Percentiles rank a stretch among this genome's conserved stretches.
Evolutionary conservation across 1,140 invertebrate genomes (phyloP).

Genomic region (Zaprionus davidi): DNA sequence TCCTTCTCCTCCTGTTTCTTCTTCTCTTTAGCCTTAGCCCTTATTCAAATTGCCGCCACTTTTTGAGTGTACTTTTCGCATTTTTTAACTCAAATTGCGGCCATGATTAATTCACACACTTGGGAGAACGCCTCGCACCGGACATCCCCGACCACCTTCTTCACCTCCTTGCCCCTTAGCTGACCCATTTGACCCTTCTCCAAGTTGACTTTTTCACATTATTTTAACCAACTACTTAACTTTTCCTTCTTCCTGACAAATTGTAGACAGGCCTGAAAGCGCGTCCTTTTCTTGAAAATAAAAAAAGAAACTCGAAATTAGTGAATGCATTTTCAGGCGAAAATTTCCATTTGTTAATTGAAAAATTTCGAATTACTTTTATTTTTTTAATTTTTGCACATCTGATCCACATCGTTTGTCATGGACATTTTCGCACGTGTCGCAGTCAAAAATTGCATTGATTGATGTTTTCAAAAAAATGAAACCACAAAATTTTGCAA

Average conservation of each 20-base stretch:
- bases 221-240: slow-evolving; percentile 30
- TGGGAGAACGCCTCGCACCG: not conserved
- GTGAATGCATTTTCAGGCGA: not conserved
- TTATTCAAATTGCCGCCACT: slow-evolving; percentile 69
- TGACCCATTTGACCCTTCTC: slow-evolving; percentile 35
- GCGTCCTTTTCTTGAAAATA: slow-evolving; percentile 9
- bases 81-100: slow-evolving; percentile 74
- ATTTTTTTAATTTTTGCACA: slow-evolving; percentile 32
- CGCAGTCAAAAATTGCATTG: slow-evolving; percentile 48
- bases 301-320: not conserved
- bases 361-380: slow-evolving; percentile 22
- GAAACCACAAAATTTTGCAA: slow-evolving; percentile 21
- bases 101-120: slow-evolving; percentile 72
- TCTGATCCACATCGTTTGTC: slow-evolving; percentile 61
- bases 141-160: not conserved
- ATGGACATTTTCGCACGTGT: slow-evolving; percentile 53
- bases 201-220: slow-evolving; percentile 15
- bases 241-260: slow-evolving; percentile 20
- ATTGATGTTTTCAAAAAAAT: slow-evolving; percentile 42
- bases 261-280: slow-evolving; percentile 9
- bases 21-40: not conserved
- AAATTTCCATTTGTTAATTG: slow-evolving; percentile 53
- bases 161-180: not conserved
- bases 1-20: too few relatives aligned
- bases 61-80: slow-evolving; percentile 77